Conservation (phyloP, 2,113 vertebrate species). For the Lonchura striata region DNA sequence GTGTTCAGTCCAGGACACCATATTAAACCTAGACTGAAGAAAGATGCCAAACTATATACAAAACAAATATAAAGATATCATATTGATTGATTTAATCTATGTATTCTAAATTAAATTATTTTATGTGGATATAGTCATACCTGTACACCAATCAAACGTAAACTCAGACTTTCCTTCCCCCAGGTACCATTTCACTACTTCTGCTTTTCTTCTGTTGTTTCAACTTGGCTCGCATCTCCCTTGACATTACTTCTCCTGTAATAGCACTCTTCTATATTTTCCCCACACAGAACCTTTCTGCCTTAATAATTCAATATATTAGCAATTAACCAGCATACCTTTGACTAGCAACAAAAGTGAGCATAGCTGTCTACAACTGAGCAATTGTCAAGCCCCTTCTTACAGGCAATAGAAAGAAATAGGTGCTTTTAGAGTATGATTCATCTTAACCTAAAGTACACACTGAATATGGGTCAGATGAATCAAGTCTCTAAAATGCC, state of each 20-base stretch:
- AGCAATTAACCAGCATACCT: neutral
- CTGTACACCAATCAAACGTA: neutral
- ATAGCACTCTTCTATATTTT: neutral
- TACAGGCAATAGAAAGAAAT: neutral
- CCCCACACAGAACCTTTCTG: neutral
- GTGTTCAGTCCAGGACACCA: neutral
- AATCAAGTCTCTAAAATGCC: neutral
- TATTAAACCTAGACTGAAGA: neutral
- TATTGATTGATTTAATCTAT: neutral
- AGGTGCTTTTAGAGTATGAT: neutral
- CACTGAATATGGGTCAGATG: neutral
- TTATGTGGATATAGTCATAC: neutral
- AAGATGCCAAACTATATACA: neutral
- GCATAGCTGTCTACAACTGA: neutral
- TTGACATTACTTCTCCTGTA: neutral
- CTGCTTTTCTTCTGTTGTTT: neutral
- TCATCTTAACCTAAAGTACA: neutral
- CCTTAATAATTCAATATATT: neutral
- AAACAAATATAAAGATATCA: neutral
- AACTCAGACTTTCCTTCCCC: neutral
- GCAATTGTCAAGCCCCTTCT: neutral
- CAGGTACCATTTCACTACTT: neutral
- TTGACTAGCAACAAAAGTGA: neutral
- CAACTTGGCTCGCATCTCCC: neutral
- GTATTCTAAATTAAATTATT: neutral